Evolutionary conservation across 2,797 vertebrate genomes (phyloP), one percentile per base, ranked within the genome.

Genomic region (Myotis pilosus): DNA sequence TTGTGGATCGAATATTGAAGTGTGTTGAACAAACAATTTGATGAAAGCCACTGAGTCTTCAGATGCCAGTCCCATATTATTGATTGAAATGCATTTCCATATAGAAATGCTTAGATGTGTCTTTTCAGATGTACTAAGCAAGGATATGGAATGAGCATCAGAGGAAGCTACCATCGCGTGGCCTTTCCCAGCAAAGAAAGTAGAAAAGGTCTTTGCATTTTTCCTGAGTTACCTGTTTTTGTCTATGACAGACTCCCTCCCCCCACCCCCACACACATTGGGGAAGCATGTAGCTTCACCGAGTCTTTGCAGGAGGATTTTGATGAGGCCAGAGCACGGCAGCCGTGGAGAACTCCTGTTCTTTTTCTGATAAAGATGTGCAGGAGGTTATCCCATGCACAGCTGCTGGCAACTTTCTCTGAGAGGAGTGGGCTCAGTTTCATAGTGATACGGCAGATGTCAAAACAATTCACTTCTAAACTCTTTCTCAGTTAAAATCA

Each of bases 1-100:
- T 97, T 96, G 95, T 92, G 96, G 96, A 97, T 98, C 97, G 97
- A 96, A 96, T 97, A 94, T 80, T 96, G 90, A 94, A 97, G 96
- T 95, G 80, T 68, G 68, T 95, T 94, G 92, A 98, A 92, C 96
- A 98, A 98, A 98, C 97, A 97, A 95, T 97, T 98, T 97, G 96
- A 98, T 98, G 98, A 95, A 91, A 95, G 83, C 86, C 94, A 96
- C 79, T 85, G 94, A 97, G 88, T 89, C 91, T 97, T 97, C 96
- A 96, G 93, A 93, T 17, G 51, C 38, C 1, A 87, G 80, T 91
- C 81, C 87, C 93, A 87, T 92, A 94, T 93, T 72, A 95, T 53
- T 44, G 93, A 92, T 97, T 98, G 82, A 87, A 94, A 72, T 89
- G 60, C 0, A 2, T 81, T 72, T 94, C 95, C 94, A 51, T 22